A percentile compares a stretch with the other conserved stretches of the same genome.
Conservation (phyloP, 2,113 vertebrate genomes). For the Clinocottus analis region DNA sequence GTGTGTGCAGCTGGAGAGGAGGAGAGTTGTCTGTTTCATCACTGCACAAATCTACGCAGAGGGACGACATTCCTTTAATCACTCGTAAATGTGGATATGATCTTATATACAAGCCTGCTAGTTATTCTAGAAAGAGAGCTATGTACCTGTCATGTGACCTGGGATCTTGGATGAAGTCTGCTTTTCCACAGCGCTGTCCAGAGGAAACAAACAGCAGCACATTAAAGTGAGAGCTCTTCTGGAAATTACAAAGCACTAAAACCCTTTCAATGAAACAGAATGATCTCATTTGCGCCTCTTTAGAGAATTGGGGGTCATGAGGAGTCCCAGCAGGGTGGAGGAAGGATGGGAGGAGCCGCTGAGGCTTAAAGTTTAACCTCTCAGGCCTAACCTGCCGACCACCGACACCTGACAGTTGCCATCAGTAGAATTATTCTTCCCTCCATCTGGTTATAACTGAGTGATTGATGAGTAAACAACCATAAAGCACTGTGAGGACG, state of each 20-base stretch:
- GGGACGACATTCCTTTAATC: not conserved
- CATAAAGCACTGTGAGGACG: not conserved
- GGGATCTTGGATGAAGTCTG: constrained; percentile 67
- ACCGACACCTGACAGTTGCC: not conserved
- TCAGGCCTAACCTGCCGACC: not conserved
- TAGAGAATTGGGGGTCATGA: constrained; percentile 19
- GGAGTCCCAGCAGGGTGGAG: constrained; percentile 54
- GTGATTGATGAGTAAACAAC: not conserved
- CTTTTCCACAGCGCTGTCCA: constrained; percentile 62
- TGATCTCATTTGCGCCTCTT: constrained; percentile 61
- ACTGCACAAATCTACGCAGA: constrained; percentile 73
- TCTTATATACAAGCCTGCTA: not conserved
- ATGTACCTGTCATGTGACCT: constrained; percentile 80
- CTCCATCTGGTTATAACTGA: not conserved
- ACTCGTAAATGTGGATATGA: not conserved
- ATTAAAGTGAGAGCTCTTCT: not conserved
- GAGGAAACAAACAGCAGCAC: not conserved
- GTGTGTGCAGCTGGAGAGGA: constrained; percentile 81
- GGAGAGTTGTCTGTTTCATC: constrained; percentile 79
- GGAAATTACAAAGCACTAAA: constrained; percentile 9
- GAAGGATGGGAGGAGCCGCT: constrained; percentile 19
- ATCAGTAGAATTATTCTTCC: not conserved
- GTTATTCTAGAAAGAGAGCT: not conserved
- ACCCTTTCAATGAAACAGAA: constrained; percentile 4
- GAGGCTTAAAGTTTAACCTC: constrained; percentile 47